Conservation (phyloP, 2,797 vertebrate genomes). For the Tamandua tetradactyla region DNA sequence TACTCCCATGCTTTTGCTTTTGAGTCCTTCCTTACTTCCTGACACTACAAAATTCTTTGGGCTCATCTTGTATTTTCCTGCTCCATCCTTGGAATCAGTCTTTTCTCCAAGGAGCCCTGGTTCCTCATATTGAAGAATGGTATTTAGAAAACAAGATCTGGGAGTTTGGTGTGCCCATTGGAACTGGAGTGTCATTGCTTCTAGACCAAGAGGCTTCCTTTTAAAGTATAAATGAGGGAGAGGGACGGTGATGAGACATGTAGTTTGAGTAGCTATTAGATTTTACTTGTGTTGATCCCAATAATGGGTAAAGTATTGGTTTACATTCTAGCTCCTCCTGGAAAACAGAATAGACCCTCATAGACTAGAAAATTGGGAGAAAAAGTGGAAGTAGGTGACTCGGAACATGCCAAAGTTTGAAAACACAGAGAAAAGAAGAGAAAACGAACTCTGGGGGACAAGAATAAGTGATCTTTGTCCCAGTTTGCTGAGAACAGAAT, state of each 20-base stretch:
- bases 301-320: not conserved
- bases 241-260: not conserved
- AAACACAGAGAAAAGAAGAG: not conserved
- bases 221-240: not conserved
- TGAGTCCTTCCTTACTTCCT: not conserved
- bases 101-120: not conserved
- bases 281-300: not conserved
- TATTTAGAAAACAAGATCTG: not conserved
- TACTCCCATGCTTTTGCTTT: not conserved
- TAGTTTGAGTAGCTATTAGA: fast-evolving
- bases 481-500: not conserved
- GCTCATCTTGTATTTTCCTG: not conserved
- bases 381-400: not conserved
- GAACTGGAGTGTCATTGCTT: not conserved
- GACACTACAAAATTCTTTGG: not conserved
- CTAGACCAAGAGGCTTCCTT: not conserved
- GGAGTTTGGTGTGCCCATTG: too few species aligned
- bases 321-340: not conserved
- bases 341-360: not conserved
- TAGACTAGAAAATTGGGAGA: not conserved
- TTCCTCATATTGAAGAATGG: not conserved
- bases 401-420: not conserved
- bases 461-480: not conserved
- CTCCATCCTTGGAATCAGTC: not conserved
- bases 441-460: not conserved